These are phyloP conservation scores for Zosterops lateralis DNA, from an alignment of 2,113 vertebrate species.

Conservation along the genomic window DNA sequence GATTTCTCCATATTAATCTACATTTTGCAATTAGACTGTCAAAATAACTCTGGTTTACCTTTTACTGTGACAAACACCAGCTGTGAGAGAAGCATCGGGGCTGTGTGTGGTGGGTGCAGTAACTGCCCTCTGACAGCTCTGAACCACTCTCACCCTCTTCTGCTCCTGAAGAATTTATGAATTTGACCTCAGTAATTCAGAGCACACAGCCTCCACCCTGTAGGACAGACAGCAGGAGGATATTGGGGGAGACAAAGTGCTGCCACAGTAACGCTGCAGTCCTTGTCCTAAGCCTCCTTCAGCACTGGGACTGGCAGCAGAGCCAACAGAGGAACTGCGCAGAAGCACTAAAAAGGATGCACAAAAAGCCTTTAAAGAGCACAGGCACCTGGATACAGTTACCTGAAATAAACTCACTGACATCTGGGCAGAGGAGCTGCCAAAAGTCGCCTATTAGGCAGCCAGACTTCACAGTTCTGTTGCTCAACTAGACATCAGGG, in stretches of 20 bases:
- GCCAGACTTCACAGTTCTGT: neutral
- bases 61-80: neutral
- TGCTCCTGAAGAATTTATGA: neutral
- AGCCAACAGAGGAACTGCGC: neutral
- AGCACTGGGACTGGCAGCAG: neutral
- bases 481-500: accelerated
- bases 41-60: neutral
- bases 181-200: neutral
- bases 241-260: neutral
- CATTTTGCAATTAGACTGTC: neutral
- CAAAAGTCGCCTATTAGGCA: neutral
- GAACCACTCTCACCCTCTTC: neutral
- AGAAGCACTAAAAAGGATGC: neutral
- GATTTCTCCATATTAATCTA: neutral
- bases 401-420: neutral
- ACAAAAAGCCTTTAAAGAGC: neutral
- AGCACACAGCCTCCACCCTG: neutral
- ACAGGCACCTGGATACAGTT: constrained; percentile 18
- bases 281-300: neutral
- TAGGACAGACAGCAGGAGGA: neutral
- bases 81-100: accelerated
- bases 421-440: neutral
- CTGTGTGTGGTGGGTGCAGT: neutral
- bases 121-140: neutral
- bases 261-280: neutral